phyloP scores from a whole-genome alignment of 2,888 invertebrate genomes.

The Apocheima hispidaria region DNA sequence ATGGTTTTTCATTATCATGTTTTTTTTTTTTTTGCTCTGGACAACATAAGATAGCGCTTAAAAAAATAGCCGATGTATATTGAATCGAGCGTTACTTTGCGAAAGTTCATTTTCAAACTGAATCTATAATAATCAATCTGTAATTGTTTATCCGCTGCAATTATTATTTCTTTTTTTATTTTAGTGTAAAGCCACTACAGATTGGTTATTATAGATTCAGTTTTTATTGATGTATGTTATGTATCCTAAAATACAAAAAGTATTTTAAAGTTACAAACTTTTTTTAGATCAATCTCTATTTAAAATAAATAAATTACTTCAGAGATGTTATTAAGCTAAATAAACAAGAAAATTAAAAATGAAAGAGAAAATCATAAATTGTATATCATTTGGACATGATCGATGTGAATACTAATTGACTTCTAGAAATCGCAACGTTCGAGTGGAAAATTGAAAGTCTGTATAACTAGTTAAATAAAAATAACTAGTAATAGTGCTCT shows the following conservation, averaged over 20 bases:
- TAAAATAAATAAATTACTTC: conserved; percentile 34
- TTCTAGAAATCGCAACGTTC: conserved; percentile 46
- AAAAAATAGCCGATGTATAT: no score
- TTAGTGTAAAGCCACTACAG: no score
- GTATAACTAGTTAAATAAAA: conserved; percentile 14
- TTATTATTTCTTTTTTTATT: no score
- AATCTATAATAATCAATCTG: no score
- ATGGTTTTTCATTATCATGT: conserved; percentile 52
- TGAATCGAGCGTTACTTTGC: no score
- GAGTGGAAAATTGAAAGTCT: conserved; percentile 46
- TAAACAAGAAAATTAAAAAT: background rate
- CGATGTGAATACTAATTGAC: conserved; percentile 51
- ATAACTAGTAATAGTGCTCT: no score
- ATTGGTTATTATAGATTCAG: no score
- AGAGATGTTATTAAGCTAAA: background rate
- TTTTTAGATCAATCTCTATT: background rate
- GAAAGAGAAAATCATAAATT: conserved; percentile 36
- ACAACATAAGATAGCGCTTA: no score
- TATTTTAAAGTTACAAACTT: background rate
- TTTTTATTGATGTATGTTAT: no score
- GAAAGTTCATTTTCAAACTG: no score
- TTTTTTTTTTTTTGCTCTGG: background rate
- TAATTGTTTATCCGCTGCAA: no score
- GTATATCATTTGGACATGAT: conserved; percentile 53
- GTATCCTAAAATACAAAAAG: no score